Conservation (phyloP, 2,888 invertebrate species). For the Glyphotaelius pellucidus region DNA sequence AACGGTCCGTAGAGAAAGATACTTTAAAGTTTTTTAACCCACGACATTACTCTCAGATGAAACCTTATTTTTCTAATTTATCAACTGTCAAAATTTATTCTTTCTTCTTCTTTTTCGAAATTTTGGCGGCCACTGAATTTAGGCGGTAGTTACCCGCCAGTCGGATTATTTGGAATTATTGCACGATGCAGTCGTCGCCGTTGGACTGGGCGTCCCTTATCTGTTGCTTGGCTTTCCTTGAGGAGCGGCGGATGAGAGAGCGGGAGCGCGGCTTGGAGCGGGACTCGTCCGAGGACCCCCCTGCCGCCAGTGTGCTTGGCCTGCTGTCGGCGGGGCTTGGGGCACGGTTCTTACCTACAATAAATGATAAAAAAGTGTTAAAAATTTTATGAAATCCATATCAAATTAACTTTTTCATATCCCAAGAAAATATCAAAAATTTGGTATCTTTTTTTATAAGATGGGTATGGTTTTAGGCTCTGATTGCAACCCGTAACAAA, state of each 20-base stretch:
- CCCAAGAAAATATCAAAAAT: no score
- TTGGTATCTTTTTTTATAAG: no score
- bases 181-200: slow-evolving; percentile 84
- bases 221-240: slow-evolving; percentile 88
- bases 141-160: not conserved
- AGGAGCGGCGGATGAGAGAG: slow-evolving; percentile 87
- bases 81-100: not conserved
- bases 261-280: slow-evolving; percentile 82
- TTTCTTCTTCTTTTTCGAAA: not conserved
- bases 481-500: not conserved
- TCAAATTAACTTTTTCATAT: no score
- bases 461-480: no score
- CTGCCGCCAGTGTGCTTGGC: slow-evolving; percentile 67
- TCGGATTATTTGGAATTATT: slow-evolving; percentile 73
- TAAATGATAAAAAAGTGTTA: not conserved
- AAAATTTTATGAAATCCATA: no score
- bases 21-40: no score
- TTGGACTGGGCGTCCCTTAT: slow-evolving; percentile 82
- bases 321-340: slow-evolving; percentile 71
- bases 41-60: no score
- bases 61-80: not conserved
- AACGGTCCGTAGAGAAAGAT: no score
- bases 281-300: slow-evolving; percentile 71
- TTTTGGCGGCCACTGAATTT: not conserved
- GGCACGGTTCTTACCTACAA: slow-evolving; percentile 68